Evolutionary conservation across 2,888 invertebrate species (phyloP), one percentile per base, ranked within the genome.

Genomic region (Hydrotaea cyrtoneurina): DNA sequence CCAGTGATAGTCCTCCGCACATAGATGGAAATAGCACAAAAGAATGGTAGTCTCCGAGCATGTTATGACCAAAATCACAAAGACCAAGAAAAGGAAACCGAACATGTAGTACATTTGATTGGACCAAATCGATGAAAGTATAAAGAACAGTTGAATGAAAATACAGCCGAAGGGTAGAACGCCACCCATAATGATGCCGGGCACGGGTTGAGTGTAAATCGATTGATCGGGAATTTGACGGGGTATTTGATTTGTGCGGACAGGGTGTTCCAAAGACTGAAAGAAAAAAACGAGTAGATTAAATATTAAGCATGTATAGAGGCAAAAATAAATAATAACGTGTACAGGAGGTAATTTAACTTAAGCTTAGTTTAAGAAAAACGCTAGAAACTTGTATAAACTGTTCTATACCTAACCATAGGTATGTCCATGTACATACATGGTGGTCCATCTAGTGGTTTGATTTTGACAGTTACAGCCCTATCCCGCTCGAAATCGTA

Each of bases 1-100:
- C 99, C 99, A 99, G 93, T 99, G 99, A 93, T 99, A 99, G 93
- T 99, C 99, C 94, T 99, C 99, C n/a, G 99, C 99, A 93, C 99
- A 99, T 21, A 99, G 94, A 93, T 99, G 99, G 95, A 99, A 99
- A 93, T 99, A 99, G 93, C 99, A 99, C 57, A 99, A 95, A 85
- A 99, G 94, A 89, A 99, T 97, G 69, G 99, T 99, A n/a, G 99
- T 99, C 94, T 99, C 99, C 4, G 99, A 98, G 93, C 99, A 99
- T 0, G 99, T 99, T 90, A 99, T 98, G 88, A 99, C 96, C 87
- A 99, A 94, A 91, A 99, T 99, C 89, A 98, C 94, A 93, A 99
- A 99, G 76, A 99, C 99, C 88, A 99, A 95, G 93, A 99, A 98
- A 87, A 99, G 94, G 93, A 99, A 99, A 86, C 99, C 99, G 92